These are phyloP conservation scores for Brachionus paranguensis DNA, from an alignment of 1,140 invertebrate species.

Conservation along the genomic window DNA sequence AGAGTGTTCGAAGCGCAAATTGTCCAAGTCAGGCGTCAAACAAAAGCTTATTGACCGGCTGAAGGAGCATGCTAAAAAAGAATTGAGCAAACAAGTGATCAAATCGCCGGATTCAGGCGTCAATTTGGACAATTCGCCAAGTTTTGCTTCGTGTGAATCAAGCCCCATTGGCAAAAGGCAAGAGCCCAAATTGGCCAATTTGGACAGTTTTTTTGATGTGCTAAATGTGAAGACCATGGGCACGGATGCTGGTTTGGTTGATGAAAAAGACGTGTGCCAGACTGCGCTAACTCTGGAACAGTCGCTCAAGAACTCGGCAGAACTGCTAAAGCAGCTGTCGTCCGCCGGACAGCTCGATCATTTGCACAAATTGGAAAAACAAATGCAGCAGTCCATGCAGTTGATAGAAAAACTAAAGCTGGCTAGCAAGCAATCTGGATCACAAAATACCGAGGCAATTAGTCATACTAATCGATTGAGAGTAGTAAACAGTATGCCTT, in stretches of 20 bases:
- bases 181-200: not conserved
- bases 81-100: not conserved
- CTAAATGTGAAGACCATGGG: not conserved
- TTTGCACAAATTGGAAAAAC: constrained; percentile 26
- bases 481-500: constrained; percentile 5
- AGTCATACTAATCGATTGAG: not conserved
- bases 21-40: constrained; percentile 14
- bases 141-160: not conserved
- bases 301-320: constrained; percentile 10
- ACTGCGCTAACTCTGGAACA: not conserved
- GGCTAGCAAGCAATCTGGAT: not conserved
- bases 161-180: not conserved
- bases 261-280: constrained; percentile 4
- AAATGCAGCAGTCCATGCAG: constrained; percentile 16
- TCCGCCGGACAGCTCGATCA: not conserved
- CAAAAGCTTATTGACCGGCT: constrained; percentile 19
- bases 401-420: constrained; percentile 14
- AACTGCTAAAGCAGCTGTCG: not conserved
- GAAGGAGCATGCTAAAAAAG: not conserved
- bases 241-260: not conserved
- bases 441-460: not conserved
- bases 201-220: not conserved
- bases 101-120: constrained; percentile 33
- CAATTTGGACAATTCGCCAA: not conserved
- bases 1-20: constrained; percentile 13